Base-by-base conservation (phyloP, 1,140 invertebrate species). In the Zaprionus capensis region DNA sequence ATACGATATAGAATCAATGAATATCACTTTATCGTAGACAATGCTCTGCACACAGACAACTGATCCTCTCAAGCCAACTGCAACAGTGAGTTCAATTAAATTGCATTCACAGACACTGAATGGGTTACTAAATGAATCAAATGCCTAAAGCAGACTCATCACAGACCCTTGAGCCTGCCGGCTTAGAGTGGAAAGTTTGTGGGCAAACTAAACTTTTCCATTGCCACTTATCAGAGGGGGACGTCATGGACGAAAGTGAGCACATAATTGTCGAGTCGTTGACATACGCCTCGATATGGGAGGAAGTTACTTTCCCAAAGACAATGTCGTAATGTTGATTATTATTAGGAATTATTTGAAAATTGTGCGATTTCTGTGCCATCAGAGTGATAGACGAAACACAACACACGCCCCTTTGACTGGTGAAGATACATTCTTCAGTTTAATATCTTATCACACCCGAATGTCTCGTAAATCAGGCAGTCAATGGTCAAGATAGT, bases 231-330 rank as follows among this genome's bases (percentile, higher is more conserved):
- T 57, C 64, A 66, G 24, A 6, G 6, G 20, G 2, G 4, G 20
- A 51, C 53, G 63, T 66, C 63, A 66, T 41, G 22, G 15, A n/a
- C 51, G 53, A 56, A 66, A 41, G 64, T 56, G 11, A 56, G 36
- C 44, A 66, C 28, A 36, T 28, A 66, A 28, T 66, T 28, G 64
- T 5, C 34, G n/a, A 55, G 49, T 26, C 22, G 34, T 64, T 49
- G 58, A 44, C 58, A 44, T 38, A 49, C 28, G 26, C 22, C 24
- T 46, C 6, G 28, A 65, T 65, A 65, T 65, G 49, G 24, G 4
- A 26, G 24, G 4, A n/a, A 12, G 17, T 46, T 31, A 24, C n/a
- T 41, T 41, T n/a, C 14, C 15, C 46, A 3, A 14, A 14, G 2
- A 26, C 15, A 38, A 65, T 65, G 62, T 26, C 62, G 62, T 38